These are phyloP conservation scores for Operophtera brumata DNA, from an alignment of 2,888 invertebrate species.

Conservation along the genomic window DNA sequence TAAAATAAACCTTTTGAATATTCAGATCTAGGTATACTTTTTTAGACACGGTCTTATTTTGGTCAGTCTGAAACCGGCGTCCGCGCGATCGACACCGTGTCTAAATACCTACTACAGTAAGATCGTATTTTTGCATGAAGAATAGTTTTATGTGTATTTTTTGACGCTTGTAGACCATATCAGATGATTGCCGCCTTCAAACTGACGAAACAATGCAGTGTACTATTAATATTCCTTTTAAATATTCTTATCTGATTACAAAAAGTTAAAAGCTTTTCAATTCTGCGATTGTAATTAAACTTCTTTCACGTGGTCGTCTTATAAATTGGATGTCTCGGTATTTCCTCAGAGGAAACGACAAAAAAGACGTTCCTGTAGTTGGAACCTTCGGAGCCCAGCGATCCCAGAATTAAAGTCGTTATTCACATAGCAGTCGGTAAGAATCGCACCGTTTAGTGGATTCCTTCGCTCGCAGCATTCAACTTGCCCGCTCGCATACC, in stretches of 20 bases:
- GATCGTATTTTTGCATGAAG: no score
- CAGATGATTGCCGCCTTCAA: no score
- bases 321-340: constrained; percentile 65
- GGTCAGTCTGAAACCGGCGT: no score
- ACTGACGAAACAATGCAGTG: no score
- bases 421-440: constrained; percentile 43
- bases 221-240: constrained; percentile 23
- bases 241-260: constrained; percentile 20
- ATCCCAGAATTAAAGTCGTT: constrained; percentile 48
- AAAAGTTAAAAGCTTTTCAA: constrained; percentile 32
- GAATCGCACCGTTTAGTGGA: constrained; percentile 54
- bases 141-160: no score
- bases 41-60: no score
- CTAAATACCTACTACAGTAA: no score
- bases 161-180: no score
- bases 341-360: constrained; percentile 61
- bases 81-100: no score
- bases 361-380: constrained; percentile 47
- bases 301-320: constrained; percentile 57
- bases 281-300: constrained; percentile 31
- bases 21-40: neutral
- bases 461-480: constrained; percentile 52
- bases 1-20: constrained; percentile 14
- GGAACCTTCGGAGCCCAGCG: constrained; percentile 42
- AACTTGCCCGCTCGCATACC: constrained; percentile 55